Percentiles rank a stretch among this genome's conserved stretches.
Conservation (phyloP, 2,888 invertebrate genomes). For the Catotricha subobsoleta region DNA sequence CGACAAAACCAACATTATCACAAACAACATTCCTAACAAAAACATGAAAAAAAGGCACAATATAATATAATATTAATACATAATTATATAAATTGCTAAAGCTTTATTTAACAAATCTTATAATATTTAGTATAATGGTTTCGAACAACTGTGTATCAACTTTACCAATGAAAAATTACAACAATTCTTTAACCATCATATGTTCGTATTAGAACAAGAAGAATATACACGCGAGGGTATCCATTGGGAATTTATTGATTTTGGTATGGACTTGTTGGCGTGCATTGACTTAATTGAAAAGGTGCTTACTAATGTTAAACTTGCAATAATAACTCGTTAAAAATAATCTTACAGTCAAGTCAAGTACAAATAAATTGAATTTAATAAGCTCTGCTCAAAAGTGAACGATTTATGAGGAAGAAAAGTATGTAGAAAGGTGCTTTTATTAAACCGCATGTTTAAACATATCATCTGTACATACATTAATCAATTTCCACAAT, state of each 20-base stretch:
- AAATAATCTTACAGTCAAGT: no score
- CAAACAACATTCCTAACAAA: no score
- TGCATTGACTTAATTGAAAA: constrained; percentile 98
- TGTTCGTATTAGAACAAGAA: constrained; percentile 99
- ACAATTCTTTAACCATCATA: constrained; percentile 99
- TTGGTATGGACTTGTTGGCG: constrained; percentile 96
- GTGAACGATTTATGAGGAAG: neutral
- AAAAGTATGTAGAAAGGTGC: constrained; percentile 7
- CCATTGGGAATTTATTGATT: constrained; percentile 97
- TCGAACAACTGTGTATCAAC: constrained; percentile 99
- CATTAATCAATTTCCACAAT: no score
- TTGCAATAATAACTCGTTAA: no score
- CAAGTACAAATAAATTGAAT: constrained; percentile 3
- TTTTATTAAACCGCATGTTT: constrained; percentile 4
- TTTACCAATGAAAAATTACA: constrained; percentile 99
- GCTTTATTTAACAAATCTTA: no score
- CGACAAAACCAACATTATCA: no score
- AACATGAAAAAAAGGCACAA: no score
- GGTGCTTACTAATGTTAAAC: constrained; percentile 44
- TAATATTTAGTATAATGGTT: constrained; percentile 95
- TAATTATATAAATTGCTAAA: no score
- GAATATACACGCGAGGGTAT: constrained; percentile 96
- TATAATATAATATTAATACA: no score
- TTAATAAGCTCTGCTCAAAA: neutral
- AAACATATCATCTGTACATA: no score